Percentiles rank a stretch among this genome's conserved stretches.
Evolutionary conservation across 2,797 vertebrate genomes (phyloP).

Genomic region (Microctenopoma steveboyesi): DNA sequence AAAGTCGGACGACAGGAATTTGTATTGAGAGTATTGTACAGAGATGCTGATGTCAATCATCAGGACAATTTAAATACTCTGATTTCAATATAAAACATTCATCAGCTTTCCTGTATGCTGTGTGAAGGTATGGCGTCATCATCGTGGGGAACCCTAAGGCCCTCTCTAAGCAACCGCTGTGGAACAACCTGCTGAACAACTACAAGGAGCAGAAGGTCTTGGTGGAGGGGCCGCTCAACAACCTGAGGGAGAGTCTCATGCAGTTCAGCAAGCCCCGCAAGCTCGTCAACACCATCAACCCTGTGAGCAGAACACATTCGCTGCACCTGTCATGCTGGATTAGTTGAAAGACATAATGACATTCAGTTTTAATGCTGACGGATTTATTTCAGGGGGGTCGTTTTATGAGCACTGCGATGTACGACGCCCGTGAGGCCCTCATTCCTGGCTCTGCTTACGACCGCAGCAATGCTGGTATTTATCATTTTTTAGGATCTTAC

Average conservation of each 20-base stretch:
- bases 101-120: conserved; percentile 20
- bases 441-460: conserved; percentile 98
- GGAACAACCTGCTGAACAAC: conserved; percentile 99
- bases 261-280: conserved; percentile 99
- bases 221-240: conserved; percentile 97
- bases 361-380: not conserved
- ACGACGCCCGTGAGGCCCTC: conserved; percentile 96
- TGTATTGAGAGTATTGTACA: no score
- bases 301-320: conserved; percentile 82
- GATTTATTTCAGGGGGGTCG: conserved; percentile 89
- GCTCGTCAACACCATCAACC: conserved; percentile 98
- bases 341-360: not conserved
- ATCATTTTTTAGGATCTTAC: conserved; percentile 56
- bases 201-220: conserved; percentile 99
- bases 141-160: conserved; percentile 99
- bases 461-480: conserved; percentile 90
- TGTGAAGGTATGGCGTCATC: conserved; percentile 93
- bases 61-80: not conserved
- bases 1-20: not conserved
- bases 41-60: no score
- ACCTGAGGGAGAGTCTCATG: conserved; percentile 98
- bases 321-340: not conserved
- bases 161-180: conserved; percentile 96
- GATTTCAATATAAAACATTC: not conserved
- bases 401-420: conserved; percentile 99